Evolutionary conservation across 1,140 invertebrate genomes (phyloP).

Genomic region (Nebria ingens): DNA sequence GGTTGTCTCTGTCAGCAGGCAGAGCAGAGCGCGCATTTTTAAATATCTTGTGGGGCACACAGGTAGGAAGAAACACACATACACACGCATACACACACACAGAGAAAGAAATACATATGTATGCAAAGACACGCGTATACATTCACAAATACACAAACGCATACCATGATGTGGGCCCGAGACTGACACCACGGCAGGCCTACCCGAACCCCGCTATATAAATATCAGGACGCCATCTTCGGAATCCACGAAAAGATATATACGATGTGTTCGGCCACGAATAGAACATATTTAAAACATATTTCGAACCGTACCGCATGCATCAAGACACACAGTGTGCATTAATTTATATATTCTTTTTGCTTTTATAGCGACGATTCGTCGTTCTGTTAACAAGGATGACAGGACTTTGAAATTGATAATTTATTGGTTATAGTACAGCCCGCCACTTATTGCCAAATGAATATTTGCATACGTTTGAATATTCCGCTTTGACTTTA

Average conservation of each 20-base stretch:
- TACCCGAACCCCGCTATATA: neutral
- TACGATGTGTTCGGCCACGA: neutral
- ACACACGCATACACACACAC: neutral
- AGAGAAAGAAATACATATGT: neutral
- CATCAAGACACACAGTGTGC: no score
- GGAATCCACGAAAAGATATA: constrained; percentile 2
- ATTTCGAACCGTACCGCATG: neutral
- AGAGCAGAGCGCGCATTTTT: constrained; percentile 26
- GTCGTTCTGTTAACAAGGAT: neutral
- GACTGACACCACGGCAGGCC: neutral
- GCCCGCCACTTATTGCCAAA: no score
- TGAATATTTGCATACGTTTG: no score
- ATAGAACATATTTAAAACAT: constrained; percentile 7
- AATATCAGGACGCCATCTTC: constrained; percentile 3
- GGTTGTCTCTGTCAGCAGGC: neutral
- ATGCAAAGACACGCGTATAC: neutral
- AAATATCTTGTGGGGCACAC: constrained; percentile 20
- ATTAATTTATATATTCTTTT: neutral
- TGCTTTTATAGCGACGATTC: neutral
- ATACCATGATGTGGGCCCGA: neutral
- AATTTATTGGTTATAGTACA: no score
- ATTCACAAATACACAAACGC: neutral
- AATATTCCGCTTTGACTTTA: no score
- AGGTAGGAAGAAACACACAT: constrained; percentile 1
- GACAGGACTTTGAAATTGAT: no score